phyloP scores from a whole-genome alignment of 2,888 invertebrate genomes.

The Drosophila paramelanica region DNA sequence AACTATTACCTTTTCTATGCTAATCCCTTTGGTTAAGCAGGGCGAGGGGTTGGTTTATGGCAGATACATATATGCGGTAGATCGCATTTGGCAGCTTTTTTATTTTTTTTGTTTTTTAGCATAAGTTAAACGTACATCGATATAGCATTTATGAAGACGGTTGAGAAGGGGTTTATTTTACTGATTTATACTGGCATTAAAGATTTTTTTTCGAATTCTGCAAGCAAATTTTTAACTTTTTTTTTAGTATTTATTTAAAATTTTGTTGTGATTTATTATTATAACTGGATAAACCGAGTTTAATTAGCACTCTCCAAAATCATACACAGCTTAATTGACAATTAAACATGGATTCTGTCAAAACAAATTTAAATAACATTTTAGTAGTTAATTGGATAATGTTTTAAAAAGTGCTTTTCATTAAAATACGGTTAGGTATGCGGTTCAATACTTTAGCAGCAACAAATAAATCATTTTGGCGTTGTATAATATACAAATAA shows the following conservation, averaged over 20 bases:
- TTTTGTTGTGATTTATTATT: neutral
- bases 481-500: slow-evolving; percentile 51
- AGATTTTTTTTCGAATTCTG: slow-evolving; percentile 14
- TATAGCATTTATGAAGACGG: slow-evolving; percentile 25
- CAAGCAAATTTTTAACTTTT: slow-evolving; percentile 26
- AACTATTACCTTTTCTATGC: neutral
- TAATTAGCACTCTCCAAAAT: slow-evolving; percentile 31
- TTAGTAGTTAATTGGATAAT: neutral
- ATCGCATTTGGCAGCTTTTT: slow-evolving; percentile 48
- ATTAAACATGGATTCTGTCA: neutral
- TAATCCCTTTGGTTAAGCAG: slow-evolving; percentile 35
- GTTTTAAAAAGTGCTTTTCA: slow-evolving; percentile 25
- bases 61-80: slow-evolving; percentile 28
- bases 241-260: slow-evolving; percentile 5
- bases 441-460: slow-evolving; percentile 72
- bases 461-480: slow-evolving; percentile 73
- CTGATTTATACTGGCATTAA: slow-evolving; percentile 37
- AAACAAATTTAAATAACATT: neutral
- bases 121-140: slow-evolving; percentile 51
- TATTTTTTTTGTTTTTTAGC: slow-evolving; percentile 41
- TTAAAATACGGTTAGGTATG: slow-evolving; percentile 35
- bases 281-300: slow-evolving; percentile 39
- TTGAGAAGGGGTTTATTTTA: slow-evolving; percentile 9
- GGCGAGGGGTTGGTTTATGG: slow-evolving; percentile 25
- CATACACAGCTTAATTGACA: neutral